Percentiles rank a stretch among this genome's conserved stretches.
Evolutionary conservation across 1,140 invertebrate species (phyloP).

Genomic region (Papilio helenus): DNA sequence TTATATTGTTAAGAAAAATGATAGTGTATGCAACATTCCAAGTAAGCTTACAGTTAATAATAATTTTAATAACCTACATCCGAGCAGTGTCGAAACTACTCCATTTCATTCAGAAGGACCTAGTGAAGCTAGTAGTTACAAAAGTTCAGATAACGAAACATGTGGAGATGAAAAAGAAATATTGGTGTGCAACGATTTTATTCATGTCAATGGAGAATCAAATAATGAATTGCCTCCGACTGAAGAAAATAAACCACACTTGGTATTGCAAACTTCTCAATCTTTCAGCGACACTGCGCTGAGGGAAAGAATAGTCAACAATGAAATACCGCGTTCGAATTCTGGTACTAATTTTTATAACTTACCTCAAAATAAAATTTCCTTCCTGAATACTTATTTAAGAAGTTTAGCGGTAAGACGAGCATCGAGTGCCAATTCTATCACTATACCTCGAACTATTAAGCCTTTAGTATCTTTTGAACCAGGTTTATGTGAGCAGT

Average conservation of each 20-base stretch:
- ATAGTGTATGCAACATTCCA: conserved; percentile 74
- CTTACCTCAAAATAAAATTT: conserved; percentile 76
- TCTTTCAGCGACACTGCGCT: conserved; percentile 64
- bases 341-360: conserved; percentile 63
- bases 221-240: conserved; percentile 43
- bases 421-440: conserved; percentile 72
- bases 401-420: conserved; percentile 77
- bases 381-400: conserved; percentile 81
- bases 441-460: conserved; percentile 52
- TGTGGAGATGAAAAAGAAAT: conserved; percentile 56
- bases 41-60: conserved; percentile 66
- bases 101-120: conserved; percentile 68
- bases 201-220: neutral
- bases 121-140: conserved; percentile 80
- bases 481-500: neutral
- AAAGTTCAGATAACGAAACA: conserved; percentile 82
- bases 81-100: conserved; percentile 72
- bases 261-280: conserved; percentile 69
- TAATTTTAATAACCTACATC: conserved; percentile 59
- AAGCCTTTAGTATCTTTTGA: neutral
- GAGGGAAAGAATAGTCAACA: conserved; percentile 47
- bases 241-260: conserved; percentile 53
- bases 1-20: conserved; percentile 59
- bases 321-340: conserved; percentile 63
- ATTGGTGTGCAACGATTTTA: neutral